phyloP scores from a whole-genome alignment of 2,888 invertebrate species.

The Rambutsinella grinnellia region DNA sequence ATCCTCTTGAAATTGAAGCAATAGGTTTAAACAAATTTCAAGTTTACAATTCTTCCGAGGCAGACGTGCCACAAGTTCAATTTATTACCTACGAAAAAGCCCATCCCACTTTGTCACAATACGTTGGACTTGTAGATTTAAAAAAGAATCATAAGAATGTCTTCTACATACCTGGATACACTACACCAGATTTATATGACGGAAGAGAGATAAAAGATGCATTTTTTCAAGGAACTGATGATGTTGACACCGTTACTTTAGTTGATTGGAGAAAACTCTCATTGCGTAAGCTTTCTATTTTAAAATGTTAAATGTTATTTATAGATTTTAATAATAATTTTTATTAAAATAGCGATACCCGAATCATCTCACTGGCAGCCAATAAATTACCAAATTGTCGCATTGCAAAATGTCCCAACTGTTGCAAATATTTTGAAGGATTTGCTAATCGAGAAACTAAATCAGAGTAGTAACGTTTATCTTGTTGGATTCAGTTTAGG shows the following conservation, averaged over 20 bases:
- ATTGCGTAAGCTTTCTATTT: conserved; percentile 11
- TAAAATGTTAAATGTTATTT: neutral
- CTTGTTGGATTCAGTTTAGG: conserved; percentile 23
- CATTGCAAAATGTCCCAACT: neutral
- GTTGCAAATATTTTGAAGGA: neutral
- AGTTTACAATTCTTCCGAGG: too few species aligned
- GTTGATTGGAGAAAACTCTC: conserved; percentile 18
- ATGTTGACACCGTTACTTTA: conserved; percentile 12
- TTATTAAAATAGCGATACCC: too few species aligned
- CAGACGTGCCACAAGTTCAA: too few species aligned
- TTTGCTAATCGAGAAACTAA: neutral
- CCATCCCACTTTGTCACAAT: too few species aligned
- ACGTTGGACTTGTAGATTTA: too few species aligned
- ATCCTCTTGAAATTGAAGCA: too few species aligned
- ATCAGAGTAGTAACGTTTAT: neutral
- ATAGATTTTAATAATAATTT: neutral
- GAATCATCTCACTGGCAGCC: neutral
- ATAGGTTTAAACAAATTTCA: too few species aligned
- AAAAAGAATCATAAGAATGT: too few species aligned
- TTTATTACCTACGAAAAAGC: too few species aligned
- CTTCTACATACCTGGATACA: conserved; percentile 20
- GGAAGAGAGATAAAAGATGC: conserved; percentile 14
- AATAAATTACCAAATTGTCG: conserved; percentile 1
- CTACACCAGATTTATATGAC: conserved; percentile 13
- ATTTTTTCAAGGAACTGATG: conserved; percentile 3